Evolutionary conservation across 2,797 vertebrate species (phyloP).

Genomic region (Sebastes vulpes): DNA sequence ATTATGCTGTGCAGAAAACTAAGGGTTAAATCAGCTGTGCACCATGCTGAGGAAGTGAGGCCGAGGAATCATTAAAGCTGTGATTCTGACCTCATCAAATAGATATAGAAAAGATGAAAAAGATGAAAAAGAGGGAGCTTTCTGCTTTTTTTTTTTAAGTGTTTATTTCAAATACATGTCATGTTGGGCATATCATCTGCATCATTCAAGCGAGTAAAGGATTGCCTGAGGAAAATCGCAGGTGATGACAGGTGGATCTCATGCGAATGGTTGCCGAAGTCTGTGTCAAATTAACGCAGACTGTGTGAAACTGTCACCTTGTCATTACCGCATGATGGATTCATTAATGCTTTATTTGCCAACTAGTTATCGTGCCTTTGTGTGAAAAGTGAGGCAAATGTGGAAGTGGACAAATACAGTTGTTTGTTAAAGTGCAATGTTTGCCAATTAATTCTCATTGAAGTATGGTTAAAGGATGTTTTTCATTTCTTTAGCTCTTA

Average conservation of each 20-base stretch:
- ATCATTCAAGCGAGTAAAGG: not conserved
- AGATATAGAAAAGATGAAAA: not conserved
- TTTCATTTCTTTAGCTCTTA: not conserved
- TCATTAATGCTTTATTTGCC: constrained; percentile 6
- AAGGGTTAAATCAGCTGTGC: not conserved
- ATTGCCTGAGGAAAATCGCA: not conserved
- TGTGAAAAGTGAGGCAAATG: not conserved
- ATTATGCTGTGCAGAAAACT: not conserved
- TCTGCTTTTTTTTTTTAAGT: not conserved
- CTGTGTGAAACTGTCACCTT: not conserved
- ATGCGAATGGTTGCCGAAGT: not conserved
- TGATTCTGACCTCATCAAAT: not conserved
- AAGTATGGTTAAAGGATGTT: not conserved
- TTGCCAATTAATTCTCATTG: too few species aligned
- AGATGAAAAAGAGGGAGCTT: not conserved
- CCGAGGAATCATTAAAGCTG: not conserved
- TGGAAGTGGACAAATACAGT: not conserved
- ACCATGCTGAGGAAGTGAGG: not conserved
- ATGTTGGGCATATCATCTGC: not conserved
- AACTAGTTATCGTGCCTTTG: not conserved
- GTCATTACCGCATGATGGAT: not conserved
- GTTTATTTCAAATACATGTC: not conserved
- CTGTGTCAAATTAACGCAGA: not conserved
- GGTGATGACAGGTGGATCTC: not conserved
- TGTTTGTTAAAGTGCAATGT: not conserved